Evolutionary conservation across 2,797 vertebrate species (phyloP).

Genomic region (Hozukius guyotensis): DNA sequence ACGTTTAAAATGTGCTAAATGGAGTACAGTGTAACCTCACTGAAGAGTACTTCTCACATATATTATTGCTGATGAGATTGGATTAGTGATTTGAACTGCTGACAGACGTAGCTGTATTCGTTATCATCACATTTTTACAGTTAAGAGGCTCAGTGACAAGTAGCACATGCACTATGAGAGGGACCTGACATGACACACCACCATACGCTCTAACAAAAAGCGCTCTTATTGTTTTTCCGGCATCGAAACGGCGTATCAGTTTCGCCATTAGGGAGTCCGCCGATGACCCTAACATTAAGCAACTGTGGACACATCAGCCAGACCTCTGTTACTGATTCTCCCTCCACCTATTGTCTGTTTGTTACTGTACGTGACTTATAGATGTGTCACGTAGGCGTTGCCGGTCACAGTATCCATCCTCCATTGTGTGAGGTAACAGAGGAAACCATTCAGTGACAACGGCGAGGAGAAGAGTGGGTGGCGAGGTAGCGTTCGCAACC

Average conservation of each 20-base stretch:
- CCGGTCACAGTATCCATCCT: constrained; percentile 64
- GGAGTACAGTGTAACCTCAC: neutral
- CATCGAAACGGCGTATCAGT: constrained; percentile 29
- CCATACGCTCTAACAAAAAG: neutral
- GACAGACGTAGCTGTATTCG: neutral
- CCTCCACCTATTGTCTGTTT: constrained; percentile 47
- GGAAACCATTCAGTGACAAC: constrained; percentile 51
- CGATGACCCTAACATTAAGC: constrained; percentile 5
- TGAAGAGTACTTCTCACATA: neutral
- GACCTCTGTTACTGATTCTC: constrained; percentile 28
- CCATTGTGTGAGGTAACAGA: constrained; percentile 70
- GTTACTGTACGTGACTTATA: constrained; percentile 48
- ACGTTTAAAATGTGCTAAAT: neutral
- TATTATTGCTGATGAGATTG: neutral
- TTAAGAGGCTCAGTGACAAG: neutral
- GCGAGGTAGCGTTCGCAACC: constrained; percentile 34
- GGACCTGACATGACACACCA: neutral
- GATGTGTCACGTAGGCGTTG: constrained; percentile 74
- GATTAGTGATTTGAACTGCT: neutral
- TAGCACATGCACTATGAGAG: neutral
- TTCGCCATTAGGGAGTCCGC: constrained; percentile 35
- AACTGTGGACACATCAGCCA: constrained; percentile 27
- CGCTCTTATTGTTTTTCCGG: constrained; percentile 18
- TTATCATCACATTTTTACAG: neutral
- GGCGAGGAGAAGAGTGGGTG: constrained; percentile 53